Evolutionary conservation across 2,113 vertebrate genomes (phyloP).

Genomic region (Ptilonorhynchus violaceus): DNA sequence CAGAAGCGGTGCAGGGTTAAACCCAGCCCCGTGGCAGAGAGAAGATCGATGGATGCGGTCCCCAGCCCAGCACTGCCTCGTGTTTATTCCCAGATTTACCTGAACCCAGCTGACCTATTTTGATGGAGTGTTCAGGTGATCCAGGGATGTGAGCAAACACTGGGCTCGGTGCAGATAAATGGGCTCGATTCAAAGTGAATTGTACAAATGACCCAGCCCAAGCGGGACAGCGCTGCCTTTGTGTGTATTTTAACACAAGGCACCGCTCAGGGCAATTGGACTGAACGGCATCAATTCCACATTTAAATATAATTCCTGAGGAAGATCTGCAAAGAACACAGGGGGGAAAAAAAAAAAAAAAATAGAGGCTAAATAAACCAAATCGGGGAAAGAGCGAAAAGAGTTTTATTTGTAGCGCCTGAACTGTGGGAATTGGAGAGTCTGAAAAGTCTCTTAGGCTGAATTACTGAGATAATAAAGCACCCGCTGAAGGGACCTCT

Average conservation of each 20-base stretch:
- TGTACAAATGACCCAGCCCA: conserved; percentile 29
- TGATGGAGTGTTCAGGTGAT: neutral
- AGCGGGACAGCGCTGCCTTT: neutral
- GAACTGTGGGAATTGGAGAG: conserved; percentile 57
- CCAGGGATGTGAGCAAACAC: conserved; percentile 1
- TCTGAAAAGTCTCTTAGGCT: conserved; percentile 35
- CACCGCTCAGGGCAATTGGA: neutral
- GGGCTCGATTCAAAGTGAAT: conserved; percentile 24
- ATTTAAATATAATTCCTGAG: conserved; percentile 53
- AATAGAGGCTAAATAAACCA: conserved; percentile 57
- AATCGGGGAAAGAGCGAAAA: conserved; percentile 24
- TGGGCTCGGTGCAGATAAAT: neutral
- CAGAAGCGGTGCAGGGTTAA: fast-evolving
- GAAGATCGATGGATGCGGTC: fast-evolving
- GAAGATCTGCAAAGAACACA: conserved; percentile 40
- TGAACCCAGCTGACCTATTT: neutral
- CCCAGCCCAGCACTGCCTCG: neutral
- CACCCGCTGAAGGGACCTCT: conserved; percentile 57
- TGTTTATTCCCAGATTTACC: neutral
- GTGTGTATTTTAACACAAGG: neutral
- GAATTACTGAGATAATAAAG: conserved; percentile 68
- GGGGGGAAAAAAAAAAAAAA: neutral
- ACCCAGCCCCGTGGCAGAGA: fast-evolving
- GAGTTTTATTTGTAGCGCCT: conserved; percentile 66
- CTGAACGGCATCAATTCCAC: conserved; percentile 3